Base-by-base conservation (phyloP, 2,888 invertebrate species). In the Pheosia gnoma region DNA sequence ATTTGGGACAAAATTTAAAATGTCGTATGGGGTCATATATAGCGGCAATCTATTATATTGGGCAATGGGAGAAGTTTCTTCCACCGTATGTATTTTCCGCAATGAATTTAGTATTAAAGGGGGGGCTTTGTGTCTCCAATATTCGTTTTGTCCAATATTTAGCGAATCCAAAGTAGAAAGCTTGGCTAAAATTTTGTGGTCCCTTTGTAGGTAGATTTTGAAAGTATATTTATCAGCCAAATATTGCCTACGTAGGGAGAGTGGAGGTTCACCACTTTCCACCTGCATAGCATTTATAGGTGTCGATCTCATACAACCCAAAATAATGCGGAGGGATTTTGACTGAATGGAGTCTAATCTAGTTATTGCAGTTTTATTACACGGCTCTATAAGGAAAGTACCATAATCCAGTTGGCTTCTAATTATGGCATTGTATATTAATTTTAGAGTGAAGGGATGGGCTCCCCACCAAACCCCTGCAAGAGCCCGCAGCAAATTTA, bases 391-490 rank as follows among this genome's bases (percentile, higher is more conserved):
- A 3, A 51, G 0, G 49, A 36, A 62, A 8, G 11, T 8, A 3
- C 57, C 59, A 25, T 57, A 62, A 39, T 62, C 62, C 37, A 62
- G 13, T n/a, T 55, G 58, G 10, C 55, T 58, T 11, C 69, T 57
- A 0, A 70, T 38, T 3, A 70, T 25, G 1, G 65, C 67, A 57
- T 64, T 57, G 49, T 59, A 61, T 25, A 61, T 5, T 5, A 52
- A 5, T 52, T 8, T 63, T n/a, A 57, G 60, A 2, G 47, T 36
- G 5, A 43, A 61, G 9, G 66, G 63, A 47, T 70, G 66, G n/a
- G 62, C 54, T 11, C 62, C 70, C 65, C 70, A 70, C 49, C 62
- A 53, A 0, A 64, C 62, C 0, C 67, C 67, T 0, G 68, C 61
- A 0, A 72, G 59, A 13, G 63, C 53, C 5, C 68, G 53, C 0